phyloP scores from a whole-genome alignment of 1,140 invertebrate species.

The Callitettix versicolor region DNA sequence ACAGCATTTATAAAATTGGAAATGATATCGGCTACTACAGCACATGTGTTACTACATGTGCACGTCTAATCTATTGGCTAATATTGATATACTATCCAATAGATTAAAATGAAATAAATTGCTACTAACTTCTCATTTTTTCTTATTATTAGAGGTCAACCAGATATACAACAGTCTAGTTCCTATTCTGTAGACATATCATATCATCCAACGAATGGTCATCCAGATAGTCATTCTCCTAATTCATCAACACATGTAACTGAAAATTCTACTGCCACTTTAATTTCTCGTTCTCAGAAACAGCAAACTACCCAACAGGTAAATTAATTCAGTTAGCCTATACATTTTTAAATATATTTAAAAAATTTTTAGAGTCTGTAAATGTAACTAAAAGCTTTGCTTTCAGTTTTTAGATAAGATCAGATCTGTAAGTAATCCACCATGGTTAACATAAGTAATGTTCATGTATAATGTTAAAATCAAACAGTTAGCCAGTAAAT shows the following conservation, averaged over 20 bases:
- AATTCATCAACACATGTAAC: conserved; percentile 43
- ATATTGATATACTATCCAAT: no score
- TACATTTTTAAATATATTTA: background rate
- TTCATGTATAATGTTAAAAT: no score
- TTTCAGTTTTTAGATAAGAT: no score
- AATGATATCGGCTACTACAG: no score
- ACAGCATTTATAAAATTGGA: no score
- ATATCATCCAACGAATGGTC: conserved; percentile 39
- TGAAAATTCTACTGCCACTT: conserved; percentile 37
- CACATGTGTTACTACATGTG: no score
- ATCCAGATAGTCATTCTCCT: conserved; percentile 43
- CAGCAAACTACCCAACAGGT: conserved; percentile 49
- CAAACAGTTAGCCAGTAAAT: no score
- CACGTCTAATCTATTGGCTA: no score
- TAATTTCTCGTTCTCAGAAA: conserved; percentile 44
- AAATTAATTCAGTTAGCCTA: conserved; percentile 10
- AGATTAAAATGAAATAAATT: no score
- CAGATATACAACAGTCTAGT: conserved; percentile 28
- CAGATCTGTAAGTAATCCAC: no score
- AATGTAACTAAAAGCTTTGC: background rate
- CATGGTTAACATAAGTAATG: no score
- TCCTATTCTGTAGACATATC: conserved; percentile 29
- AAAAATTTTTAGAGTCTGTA: background rate
- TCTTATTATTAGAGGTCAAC: conserved; percentile 25
- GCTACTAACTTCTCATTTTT: no score